Base-by-base conservation (phyloP, 2,888 invertebrate species). In the Sussaba pulchella region DNA sequence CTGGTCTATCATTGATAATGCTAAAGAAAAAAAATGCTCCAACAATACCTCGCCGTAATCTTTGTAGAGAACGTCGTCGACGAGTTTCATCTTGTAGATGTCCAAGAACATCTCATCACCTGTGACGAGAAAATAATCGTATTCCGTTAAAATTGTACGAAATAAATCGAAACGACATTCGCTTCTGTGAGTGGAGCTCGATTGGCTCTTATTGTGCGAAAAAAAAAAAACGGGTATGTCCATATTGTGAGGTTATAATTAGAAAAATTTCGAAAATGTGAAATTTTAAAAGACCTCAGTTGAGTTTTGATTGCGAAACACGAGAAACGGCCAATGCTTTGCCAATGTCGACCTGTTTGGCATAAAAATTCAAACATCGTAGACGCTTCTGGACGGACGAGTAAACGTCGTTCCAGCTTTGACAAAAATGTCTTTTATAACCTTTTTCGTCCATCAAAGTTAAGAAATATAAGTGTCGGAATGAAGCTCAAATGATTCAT, bases 81-180 rank as follows among this genome's bases (percentile, higher is more conserved):
- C 95, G 86, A 98, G 93, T 93, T 98, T 98, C 87, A 98, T 95
- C 94, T 96, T 98, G 93, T 98, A 98, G 71, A 97, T 96, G 93
- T 99, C 99, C 78, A 98, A 98, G 95, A 98, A 98, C 96, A 99
- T 97, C 94, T 99, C 99, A 93, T 99, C 99, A 89, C 98, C 98
- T 98, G 93, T 88, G 95, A 94, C 76, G 50, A 26, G 41, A 41
- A 45, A 36, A 36, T 52, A 72, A 66, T 64, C 12, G n/a, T 14
- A 24, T 21, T 10, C 6, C 9, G 3, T 43, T 8, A 47, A 2
- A 21, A 45, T 26, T 63, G 36, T 14, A 14, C 4, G 2, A 5
- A 3, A 4, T 0, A 1, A 21, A 36, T 66, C 3, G 1, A 2
- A n/a, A 4, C 9, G 4, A 17, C 9, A 6, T 12, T 21, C 50